Base-by-base conservation (phyloP, 2,888 invertebrate genomes). In the Dryocosmus kuriphilus region DNA sequence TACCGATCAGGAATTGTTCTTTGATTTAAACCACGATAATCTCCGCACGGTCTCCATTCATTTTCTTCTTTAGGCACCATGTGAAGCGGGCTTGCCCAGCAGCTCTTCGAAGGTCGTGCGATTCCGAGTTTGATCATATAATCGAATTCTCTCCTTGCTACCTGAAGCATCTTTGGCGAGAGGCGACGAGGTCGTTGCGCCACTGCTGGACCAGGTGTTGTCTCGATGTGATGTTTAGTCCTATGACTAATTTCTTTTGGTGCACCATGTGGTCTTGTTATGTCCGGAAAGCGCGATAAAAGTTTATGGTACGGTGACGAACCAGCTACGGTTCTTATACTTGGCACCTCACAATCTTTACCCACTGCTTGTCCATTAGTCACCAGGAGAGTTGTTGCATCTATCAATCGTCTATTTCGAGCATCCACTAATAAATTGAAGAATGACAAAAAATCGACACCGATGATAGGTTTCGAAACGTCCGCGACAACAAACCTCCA, bases 61-160 rank as follows among this genome's bases (percentile, higher is more conserved):
- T 60, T 11, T 14, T 60, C 24, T 60, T n/a, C n/a, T n/a, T n/a
- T n/a, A n/a, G n/a, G n/a, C n/a, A n/a, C n/a, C n/a, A n/a, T n/a
- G n/a, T n/a, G 27, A 24, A 92, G 81, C 1, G 90, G 92, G 62
- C 87, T 89, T 0, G 91, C 84, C 91, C 90, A 92, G 1, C 84
- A 79, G 51, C 90, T 90, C 5, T 87, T 88, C 0, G 91, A 92
- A 0, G 90, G 92, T 2, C 91, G 83, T 38, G 90, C 90, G 1
- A 67, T 76, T 5, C 65, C 65, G 19, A 67, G 8, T 32, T 22
- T 35, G 32, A 67, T 8, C 55, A 76, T 65, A 5, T 27, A 27
- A 9, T 67, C 65, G 19, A 76, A 65, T 19, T 76, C 55, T 16
- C 32, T 57, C 35, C 32, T 76, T 8, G 65, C 76, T 6, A 51